These are phyloP conservation scores for Philhelius pedissequus DNA, from an alignment of 2,888 invertebrate species.

Conservation along the genomic window DNA sequence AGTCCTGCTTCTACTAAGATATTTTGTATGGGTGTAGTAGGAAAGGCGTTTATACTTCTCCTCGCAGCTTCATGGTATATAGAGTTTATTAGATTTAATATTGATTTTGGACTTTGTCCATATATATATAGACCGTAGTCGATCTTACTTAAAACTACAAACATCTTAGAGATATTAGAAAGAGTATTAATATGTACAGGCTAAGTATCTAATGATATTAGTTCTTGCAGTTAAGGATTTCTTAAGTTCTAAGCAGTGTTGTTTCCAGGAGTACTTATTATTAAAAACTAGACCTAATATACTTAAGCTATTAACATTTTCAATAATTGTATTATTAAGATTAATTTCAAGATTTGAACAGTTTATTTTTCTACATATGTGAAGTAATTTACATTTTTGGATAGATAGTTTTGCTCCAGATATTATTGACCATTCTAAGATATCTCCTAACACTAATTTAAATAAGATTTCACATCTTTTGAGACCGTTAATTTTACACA, in stretches of 20 bases:
- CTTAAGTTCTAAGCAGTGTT: neutral
- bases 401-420: too few relatives aligned
- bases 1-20: neutral
- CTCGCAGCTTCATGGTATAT: neutral
- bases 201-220: neutral
- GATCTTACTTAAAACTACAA: neutral
- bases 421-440: too few relatives aligned
- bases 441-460: too few relatives aligned
- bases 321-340: neutral
- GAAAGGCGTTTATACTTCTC: slow-evolving; percentile 17
- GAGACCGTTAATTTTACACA: too few relatives aligned
- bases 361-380: too few relatives aligned
- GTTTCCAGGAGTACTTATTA: neutral
- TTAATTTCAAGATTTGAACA: too few relatives aligned
- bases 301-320: neutral
- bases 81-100: neutral
- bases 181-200: neutral
- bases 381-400: too few relatives aligned
- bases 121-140: too few relatives aligned
- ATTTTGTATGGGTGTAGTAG: neutral
- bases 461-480: too few relatives aligned
- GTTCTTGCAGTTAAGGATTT: neutral
- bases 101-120: too few relatives aligned
- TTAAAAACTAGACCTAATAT: neutral
- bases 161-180: neutral